Evolutionary conservation across 2,888 invertebrate genomes (phyloP).

Genomic region (Apotomis capreana): DNA sequence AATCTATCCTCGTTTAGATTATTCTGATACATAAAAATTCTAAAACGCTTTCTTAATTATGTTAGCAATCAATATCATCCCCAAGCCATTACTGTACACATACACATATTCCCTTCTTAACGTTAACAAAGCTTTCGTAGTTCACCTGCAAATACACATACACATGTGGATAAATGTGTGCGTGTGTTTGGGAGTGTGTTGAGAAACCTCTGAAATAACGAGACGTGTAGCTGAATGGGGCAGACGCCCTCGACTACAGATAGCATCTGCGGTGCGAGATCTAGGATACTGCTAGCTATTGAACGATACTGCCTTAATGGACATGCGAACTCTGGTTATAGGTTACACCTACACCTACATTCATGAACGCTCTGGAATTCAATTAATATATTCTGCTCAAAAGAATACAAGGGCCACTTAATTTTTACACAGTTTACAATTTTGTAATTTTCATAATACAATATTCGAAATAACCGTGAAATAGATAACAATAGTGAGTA

Average conservation of each 20-base stretch:
- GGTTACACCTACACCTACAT: not conserved
- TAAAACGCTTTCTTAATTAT: not conserved
- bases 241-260: slow-evolving; percentile 31
- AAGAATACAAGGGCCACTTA: too few relatives aligned
- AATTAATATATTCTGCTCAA: too few relatives aligned
- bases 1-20: too few relatives aligned
- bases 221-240: slow-evolving; percentile 32
- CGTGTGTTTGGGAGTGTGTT: too few relatives aligned
- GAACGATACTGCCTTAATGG: slow-evolving; percentile 3
- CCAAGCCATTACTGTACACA: slow-evolving; percentile 2
- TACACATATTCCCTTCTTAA: slow-evolving; percentile 2
- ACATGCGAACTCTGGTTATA: not conserved
- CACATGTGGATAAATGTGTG: not conserved
- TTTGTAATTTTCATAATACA: too few relatives aligned
- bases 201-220: slow-evolving; percentile 31
- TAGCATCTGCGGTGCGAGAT: slow-evolving; percentile 22
- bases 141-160: slow-evolving; percentile 7
- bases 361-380: too few relatives aligned
- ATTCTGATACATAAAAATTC: too few relatives aligned
- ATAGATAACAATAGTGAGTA: too few relatives aligned
- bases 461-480: too few relatives aligned
- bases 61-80: slow-evolving; percentile 5
- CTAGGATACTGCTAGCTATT: slow-evolving; percentile 12
- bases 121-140: slow-evolving; percentile 9
- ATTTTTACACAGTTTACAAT: too few relatives aligned